Evolutionary conservation across 2,797 vertebrate genomes (phyloP).

Genomic region (Coluber constrictor): DNA sequence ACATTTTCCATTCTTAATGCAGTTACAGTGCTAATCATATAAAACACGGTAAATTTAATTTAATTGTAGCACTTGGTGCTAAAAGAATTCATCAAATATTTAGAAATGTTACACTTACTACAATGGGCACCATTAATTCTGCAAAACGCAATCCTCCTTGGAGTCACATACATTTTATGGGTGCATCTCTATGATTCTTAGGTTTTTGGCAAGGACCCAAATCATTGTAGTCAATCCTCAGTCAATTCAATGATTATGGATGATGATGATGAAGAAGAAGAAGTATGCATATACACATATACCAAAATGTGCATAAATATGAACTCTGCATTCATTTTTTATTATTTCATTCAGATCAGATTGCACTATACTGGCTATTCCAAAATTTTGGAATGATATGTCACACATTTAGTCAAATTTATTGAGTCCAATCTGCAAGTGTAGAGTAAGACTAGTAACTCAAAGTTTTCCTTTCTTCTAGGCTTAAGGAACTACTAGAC

Average conservation of each 20-base stretch:
- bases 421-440: slow-evolving; percentile 27
- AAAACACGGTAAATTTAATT: not conserved
- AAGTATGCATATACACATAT: not conserved
- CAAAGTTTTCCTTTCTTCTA: slow-evolving; percentile 19
- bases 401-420: slow-evolving; percentile 47
- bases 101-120: not conserved
- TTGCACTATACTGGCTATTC: slow-evolving; percentile 41
- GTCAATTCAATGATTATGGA: not conserved
- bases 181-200: not conserved
- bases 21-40: not conserved
- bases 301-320: not conserved
- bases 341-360: slow-evolving; percentile 34
- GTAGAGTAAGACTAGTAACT: slow-evolving; percentile 39
- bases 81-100: not conserved
- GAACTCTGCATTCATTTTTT: not conserved
- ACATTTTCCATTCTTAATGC: not conserved
- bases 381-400: slow-evolving; percentile 24
- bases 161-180: not conserved
- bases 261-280: too few species aligned
- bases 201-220: not conserved
- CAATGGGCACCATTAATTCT: not conserved
- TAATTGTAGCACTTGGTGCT: not conserved
- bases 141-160: not conserved
- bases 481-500: slow-evolving; percentile 26
- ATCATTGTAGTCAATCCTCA: not conserved